Evolutionary conservation across 2,888 invertebrate species (phyloP), one percentile per base, ranked within the genome.

Genomic region (Dusona sp.): DNA sequence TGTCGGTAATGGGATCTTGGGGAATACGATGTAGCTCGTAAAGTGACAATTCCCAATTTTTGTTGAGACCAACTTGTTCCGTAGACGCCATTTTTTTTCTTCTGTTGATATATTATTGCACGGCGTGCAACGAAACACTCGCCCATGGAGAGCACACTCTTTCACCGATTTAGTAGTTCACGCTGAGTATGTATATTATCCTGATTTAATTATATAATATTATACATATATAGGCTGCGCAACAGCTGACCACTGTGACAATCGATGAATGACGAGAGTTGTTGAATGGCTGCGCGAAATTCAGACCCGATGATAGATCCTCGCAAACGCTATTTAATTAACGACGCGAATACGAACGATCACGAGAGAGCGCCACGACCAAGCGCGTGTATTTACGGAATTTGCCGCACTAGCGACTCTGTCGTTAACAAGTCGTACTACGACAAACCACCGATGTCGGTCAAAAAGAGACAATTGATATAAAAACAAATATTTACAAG

Each of bases 1-100:
- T 97, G 94, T 99, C 99, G 6, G 98, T 98, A 84, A 99, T 98
- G 54, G 98, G 98, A 94, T 99, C 98, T 94, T 99, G 99, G 0
- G 99, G 99, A 25, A 98, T 98, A 73, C 99, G 96, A 93, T 99
- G 98, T 79, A 99, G 95, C 94, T 99, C 99, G 95, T 99, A 99
- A 57, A 99, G 95, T 83, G 98, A 99, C 87, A 99, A 95, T 94
- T 99, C 99, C 99, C 99, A 99, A 89, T 98, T 98, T 96, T 98
- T 98, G 94, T 97, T 98, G 87, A 97, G 96, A 65, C 96, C 96
- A 85, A 97, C 96, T 92, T 97, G 97, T 93, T 98, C 98, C 72
- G 97, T 95, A 48, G 97, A 97, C 90, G 96, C 95, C 97, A 97
- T 96, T 90, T 92, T 93, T 75, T n/a, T 25, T 51, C 36, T 61